A percentile compares a stretch with the other conserved stretches of the same genome.
Evolutionary conservation across 2,113 vertebrate species (phyloP).

Genomic region (Clinocottus analis): DNA sequence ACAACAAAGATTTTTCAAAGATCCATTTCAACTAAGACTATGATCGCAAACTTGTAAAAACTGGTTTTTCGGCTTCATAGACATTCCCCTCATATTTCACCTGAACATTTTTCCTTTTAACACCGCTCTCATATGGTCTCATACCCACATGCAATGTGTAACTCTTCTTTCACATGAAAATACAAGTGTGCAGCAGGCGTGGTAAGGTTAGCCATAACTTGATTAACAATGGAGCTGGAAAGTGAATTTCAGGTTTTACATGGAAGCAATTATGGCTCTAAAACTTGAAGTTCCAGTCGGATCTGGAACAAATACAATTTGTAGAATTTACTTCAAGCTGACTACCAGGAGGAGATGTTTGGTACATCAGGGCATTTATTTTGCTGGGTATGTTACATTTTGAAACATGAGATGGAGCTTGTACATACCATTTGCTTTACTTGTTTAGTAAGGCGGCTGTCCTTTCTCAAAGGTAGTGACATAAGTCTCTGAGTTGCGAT

Average conservation of each 20-base stretch:
- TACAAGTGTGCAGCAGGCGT: conserved; percentile 17
- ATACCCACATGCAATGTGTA: neutral
- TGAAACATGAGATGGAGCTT: neutral
- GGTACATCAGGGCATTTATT: neutral
- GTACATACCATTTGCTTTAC: neutral
- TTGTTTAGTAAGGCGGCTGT: neutral
- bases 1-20: neutral
- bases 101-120: neutral
- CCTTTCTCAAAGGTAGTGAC: neutral
- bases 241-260: neutral
- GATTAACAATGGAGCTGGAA: rapidly evolving
- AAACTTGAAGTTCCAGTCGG: conserved; percentile 11
- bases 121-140: neutral
- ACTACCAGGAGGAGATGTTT: neutral
- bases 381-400: conserved; percentile 4
- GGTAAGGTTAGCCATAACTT: neutral
- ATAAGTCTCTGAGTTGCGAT: conserved; percentile 9
- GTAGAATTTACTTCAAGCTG: neutral
- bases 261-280: neutral
- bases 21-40: neutral
- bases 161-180: conserved; percentile 1
- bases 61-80: neutral
- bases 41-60: neutral
- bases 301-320: neutral
- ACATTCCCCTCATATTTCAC: neutral